A percentile compares a stretch with the other conserved stretches of the same genome.
Evolutionary conservation across 2,797 vertebrate genomes (phyloP).

Genomic region (Anguilla obscura): DNA sequence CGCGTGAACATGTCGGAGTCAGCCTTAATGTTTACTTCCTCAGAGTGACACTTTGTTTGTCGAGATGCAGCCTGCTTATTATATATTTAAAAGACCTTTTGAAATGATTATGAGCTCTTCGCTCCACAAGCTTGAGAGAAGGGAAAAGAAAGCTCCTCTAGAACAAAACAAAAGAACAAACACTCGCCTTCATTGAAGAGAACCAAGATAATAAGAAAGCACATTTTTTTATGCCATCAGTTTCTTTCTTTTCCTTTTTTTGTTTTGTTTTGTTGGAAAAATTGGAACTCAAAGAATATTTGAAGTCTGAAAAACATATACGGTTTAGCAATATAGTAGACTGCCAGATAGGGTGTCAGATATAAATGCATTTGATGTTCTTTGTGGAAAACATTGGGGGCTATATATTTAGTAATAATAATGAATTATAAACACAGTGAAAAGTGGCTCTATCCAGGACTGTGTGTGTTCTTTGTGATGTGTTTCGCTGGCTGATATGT

Average conservation of each 20-base stretch:
- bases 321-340: conserved; percentile 41
- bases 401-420: conserved; percentile 49
- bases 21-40: conserved; percentile 55
- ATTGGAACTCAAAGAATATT: conserved; percentile 55
- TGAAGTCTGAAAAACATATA: conserved; percentile 58
- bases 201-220: conserved; percentile 53
- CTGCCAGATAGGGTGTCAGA: conserved; percentile 40
- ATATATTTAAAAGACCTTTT: conserved; percentile 75
- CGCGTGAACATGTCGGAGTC: conserved; percentile 37
- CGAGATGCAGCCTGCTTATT: conserved; percentile 68
- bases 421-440: conserved; percentile 52
- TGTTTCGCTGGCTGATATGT: conserved; percentile 18
- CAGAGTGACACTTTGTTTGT: conserved; percentile 70
- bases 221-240: conserved; percentile 51
- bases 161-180: conserved; percentile 72
- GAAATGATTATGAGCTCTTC: conserved; percentile 76
- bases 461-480: conserved; percentile 28
- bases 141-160: conserved; percentile 50
- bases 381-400: conserved; percentile 40
- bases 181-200: conserved; percentile 59
- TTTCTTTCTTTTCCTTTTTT: conserved; percentile 34
- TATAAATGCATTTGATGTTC: conserved; percentile 43
- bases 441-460: conserved; percentile 28
- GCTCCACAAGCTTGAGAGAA: conserved; percentile 58
- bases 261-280: conserved; percentile 46